Conservation (phyloP, 2,888 invertebrate species). For the Parascotia fuliginaria region DNA sequence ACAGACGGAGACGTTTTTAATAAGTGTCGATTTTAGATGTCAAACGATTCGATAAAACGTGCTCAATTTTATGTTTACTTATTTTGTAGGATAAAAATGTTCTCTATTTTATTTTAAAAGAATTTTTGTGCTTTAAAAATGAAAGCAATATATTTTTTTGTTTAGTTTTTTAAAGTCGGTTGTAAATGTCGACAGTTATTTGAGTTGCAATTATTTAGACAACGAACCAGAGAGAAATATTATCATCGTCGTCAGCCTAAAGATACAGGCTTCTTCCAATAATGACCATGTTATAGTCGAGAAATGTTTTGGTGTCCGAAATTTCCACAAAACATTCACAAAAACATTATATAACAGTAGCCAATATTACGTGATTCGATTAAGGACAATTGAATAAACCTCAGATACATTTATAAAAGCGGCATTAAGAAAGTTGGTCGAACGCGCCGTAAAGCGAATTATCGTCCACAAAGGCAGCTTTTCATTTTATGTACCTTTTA, state of each 20-base stretch:
- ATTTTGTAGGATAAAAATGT: too few species aligned
- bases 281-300: too few species aligned
- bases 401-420: conserved; percentile 28
- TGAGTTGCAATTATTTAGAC: too few species aligned
- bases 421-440: conserved; percentile 30
- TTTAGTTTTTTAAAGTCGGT: too few species aligned
- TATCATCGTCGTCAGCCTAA: too few species aligned
- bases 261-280: too few species aligned
- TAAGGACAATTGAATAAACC: conserved; percentile 36
- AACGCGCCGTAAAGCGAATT: conserved; percentile 38
- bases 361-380: conserved; percentile 11
- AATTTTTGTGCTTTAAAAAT: too few species aligned
- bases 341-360: background rate
- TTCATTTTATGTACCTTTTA: conserved; percentile 34
- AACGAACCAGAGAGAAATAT: too few species aligned
- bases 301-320: background rate
- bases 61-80: background rate
- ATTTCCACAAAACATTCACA: background rate
- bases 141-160: too few species aligned
- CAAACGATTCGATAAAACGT: background rate
- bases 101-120: too few species aligned
- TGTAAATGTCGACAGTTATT: too few species aligned
- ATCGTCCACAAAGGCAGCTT: conserved; percentile 31
- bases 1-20: conserved; percentile 20
- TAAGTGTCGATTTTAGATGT: conserved; percentile 15